These are phyloP conservation scores for Poecilia gillii DNA, from an alignment of 2,797 vertebrate genomes.

Conservation along the genomic window DNA sequence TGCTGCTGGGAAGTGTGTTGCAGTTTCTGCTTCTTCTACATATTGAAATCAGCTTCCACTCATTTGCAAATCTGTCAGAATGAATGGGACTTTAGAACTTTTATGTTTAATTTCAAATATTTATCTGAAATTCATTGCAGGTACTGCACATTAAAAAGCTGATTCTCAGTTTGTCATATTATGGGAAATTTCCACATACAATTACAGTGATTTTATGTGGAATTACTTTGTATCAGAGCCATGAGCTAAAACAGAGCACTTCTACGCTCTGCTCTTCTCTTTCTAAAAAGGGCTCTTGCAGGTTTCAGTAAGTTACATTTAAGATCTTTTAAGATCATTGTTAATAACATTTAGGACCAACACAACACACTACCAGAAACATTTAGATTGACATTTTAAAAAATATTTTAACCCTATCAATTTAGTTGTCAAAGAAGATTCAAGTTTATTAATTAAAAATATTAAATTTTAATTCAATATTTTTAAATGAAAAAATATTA, in stretches of 20 bases:
- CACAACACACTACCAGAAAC: too few species aligned
- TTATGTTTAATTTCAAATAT: not conserved
- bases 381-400: too few species aligned
- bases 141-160: not conserved
- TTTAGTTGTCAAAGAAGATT: too few species aligned
- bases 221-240: too few species aligned
- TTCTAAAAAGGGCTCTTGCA: too few species aligned
- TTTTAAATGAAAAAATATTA: too few species aligned
- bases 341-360: too few species aligned
- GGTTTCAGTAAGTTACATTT: too few species aligned
- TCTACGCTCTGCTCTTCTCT: not conserved
- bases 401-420: too few species aligned
- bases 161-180: not conserved
- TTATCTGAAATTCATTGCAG: not conserved
- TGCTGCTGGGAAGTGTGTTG: constrained; percentile 4
- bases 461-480: too few species aligned
- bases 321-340: too few species aligned
- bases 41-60: constrained; percentile 3
- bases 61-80: not conserved
- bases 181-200: not conserved
- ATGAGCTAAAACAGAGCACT: not conserved
- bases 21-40: constrained; percentile 3
- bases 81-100: not conserved
- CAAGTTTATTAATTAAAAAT: too few species aligned
- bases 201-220: not conserved